Evolutionary conservation across 2,797 vertebrate genomes (phyloP).

Genomic region (Salmo trutta): DNA sequence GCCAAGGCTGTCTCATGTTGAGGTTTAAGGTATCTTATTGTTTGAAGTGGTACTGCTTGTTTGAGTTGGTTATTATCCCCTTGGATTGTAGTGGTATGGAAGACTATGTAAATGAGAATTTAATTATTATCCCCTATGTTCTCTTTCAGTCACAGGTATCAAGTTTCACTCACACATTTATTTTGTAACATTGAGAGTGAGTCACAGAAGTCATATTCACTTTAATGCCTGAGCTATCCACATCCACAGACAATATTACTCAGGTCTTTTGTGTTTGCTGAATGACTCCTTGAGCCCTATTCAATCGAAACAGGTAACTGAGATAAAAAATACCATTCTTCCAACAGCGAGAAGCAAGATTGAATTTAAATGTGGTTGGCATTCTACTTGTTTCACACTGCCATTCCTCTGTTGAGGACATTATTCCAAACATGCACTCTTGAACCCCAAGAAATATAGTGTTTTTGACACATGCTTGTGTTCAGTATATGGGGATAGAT

Average conservation of each 20-base stretch:
- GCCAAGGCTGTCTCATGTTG: slow-evolving; percentile 68
- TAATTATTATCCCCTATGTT: slow-evolving; percentile 48
- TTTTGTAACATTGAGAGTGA: slow-evolving; percentile 32
- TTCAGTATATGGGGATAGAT: background rate
- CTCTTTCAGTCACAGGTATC: slow-evolving; percentile 30
- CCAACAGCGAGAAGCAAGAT: background rate
- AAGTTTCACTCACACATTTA: slow-evolving; percentile 45
- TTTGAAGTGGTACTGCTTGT: slow-evolving; percentile 71
- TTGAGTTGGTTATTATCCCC: slow-evolving; percentile 71
- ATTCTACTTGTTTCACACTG: background rate
- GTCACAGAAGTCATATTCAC: slow-evolving; percentile 22
- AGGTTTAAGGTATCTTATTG: slow-evolving; percentile 74
- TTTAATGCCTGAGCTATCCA: background rate
- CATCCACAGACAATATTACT: background rate
- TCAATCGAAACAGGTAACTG: background rate
- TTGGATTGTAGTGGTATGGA: slow-evolving; percentile 54
- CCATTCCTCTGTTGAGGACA: too few relatives aligned
- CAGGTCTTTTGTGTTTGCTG: background rate
- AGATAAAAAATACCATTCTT: background rate
- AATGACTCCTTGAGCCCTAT: background rate
- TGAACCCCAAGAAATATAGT: background rate
- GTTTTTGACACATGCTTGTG: background rate
- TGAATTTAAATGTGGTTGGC: background rate
- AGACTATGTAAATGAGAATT: slow-evolving; percentile 33
- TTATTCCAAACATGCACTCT: background rate